These are phyloP conservation scores for Pantherophis alleghaniensis DNA, from an alignment of 2,797 vertebrate genomes.

Conservation along the genomic window DNA sequence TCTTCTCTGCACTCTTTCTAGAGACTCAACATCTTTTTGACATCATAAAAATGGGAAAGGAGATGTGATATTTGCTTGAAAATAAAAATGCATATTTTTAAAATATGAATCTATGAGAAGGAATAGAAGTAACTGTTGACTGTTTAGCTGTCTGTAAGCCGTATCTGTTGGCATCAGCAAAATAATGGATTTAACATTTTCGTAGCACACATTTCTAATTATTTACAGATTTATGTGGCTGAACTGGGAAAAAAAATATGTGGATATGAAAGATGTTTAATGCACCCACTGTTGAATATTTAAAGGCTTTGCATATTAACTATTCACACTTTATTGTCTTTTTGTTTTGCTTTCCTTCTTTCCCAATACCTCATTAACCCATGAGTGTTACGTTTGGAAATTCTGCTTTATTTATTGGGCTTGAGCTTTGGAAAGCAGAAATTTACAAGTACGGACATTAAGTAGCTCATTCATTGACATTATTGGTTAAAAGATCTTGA, in stretches of 20 bases:
- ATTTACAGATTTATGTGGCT: neutral
- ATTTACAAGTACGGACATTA: constrained; percentile 16
- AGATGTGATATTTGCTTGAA: neutral
- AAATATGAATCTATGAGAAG: neutral
- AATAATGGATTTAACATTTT: neutral
- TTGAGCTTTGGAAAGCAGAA: constrained; percentile 38
- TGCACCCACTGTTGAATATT: constrained; percentile 24
- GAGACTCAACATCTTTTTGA: neutral
- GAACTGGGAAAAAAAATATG: neutral
- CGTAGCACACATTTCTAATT: neutral
- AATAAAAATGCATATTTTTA: neutral
- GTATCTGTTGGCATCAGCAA: neutral
- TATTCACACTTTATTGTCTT: neutral
- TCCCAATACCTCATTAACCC: neutral
- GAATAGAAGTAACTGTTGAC: neutral
- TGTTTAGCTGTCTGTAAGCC: too few species aligned
- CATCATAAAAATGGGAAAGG: neutral
- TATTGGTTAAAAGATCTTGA: constrained; percentile 40
- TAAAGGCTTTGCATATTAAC: constrained; percentile 37
- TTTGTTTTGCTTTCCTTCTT: constrained; percentile 9
- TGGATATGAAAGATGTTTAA: neutral
- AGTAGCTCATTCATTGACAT: constrained; percentile 41
- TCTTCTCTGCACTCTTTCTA: neutral
- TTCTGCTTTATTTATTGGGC: neutral
- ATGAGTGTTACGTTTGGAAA: constrained; percentile 19